A percentile compares a stretch with the other conserved stretches of the same genome.
Evolutionary conservation across 2,797 vertebrate genomes (phyloP).

Genomic region (Gymnoscopelus braueri): DNA sequence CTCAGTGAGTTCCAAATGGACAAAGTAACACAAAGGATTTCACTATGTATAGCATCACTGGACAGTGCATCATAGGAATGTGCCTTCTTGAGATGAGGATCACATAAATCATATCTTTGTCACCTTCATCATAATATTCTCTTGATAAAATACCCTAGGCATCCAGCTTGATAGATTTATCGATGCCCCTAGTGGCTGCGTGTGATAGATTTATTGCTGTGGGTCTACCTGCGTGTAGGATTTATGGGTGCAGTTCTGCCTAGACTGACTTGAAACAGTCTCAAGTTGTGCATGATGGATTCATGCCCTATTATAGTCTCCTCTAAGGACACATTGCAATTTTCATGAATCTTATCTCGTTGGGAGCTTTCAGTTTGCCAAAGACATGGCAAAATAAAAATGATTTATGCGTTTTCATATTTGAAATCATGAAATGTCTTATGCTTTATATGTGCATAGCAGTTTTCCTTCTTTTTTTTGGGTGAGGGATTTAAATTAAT

Average conservation of each 20-base stretch:
- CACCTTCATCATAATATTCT: conserved; percentile 42
- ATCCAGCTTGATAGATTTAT: conserved; percentile 57
- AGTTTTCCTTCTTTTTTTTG: no score
- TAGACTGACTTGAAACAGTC: conserved; percentile 47
- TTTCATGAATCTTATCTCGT: conserved; percentile 13
- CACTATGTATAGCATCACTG: no score
- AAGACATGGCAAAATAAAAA: not conserved
- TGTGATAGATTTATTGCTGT: conserved; percentile 59
- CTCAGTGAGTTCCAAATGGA: no score
- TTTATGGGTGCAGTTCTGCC: conserved; percentile 49
- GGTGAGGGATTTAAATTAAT: no score
- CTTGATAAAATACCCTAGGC: conserved; percentile 21
- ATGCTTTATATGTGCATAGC: no score
- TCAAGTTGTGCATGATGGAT: conserved; percentile 52
- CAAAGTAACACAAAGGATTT: no score
- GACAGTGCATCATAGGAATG: no score
- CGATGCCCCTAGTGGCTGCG: conserved; percentile 47
- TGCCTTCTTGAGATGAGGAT: not conserved
- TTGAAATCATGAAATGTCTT: no score
- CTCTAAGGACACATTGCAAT: conserved; percentile 17
- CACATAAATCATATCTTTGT: conserved; percentile 45
- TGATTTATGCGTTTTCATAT: not conserved
- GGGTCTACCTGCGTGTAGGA: conserved; percentile 52
- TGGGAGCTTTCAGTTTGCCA: conserved; percentile 20
- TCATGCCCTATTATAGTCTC: conserved; percentile 38